Percentiles rank a stretch among this genome's conserved stretches.
These are phyloP conservation scores for Meriones unguiculatus DNA, from an alignment of 2,113 vertebrate species.

Conservation along the genomic window DNA sequence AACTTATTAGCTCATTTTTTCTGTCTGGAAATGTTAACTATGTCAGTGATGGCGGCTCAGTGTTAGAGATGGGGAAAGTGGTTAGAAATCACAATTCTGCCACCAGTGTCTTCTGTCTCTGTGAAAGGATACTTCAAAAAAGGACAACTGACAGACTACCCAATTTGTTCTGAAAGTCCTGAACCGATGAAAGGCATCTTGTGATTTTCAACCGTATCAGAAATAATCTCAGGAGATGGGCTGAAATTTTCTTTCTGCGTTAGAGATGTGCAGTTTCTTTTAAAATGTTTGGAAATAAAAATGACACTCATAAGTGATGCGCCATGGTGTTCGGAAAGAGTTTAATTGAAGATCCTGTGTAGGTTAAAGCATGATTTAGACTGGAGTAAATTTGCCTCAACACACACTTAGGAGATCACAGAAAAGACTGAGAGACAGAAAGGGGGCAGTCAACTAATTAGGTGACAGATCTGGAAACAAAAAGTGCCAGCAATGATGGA, in stretches of 20 bases:
- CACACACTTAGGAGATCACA: not conserved
- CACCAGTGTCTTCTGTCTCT: not conserved
- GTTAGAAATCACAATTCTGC: not conserved
- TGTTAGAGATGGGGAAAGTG: not conserved
- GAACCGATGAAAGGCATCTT: not conserved
- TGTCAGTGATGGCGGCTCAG: not conserved
- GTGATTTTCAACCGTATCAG: not conserved
- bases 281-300: constrained; percentile 47
- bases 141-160: not conserved
- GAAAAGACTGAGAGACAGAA: not conserved
- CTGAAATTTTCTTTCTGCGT: not conserved
- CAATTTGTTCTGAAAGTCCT: constrained; percentile 27
- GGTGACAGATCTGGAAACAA: not conserved
- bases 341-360: constrained; percentile 14
- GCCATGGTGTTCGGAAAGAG: constrained; percentile 41
- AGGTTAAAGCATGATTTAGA: constrained; percentile 40
- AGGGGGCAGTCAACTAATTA: not conserved
- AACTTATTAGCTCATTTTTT: constrained; percentile 15
- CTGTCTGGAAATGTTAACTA: constrained; percentile 30
- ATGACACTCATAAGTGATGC: constrained; percentile 34
- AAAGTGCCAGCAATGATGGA: not conserved
- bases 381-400: not conserved
- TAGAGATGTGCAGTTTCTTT: constrained; percentile 14
- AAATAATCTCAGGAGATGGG: not conserved
- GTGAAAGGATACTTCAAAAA: not conserved